Percentiles rank a stretch among this genome's conserved stretches.
Evolutionary conservation across 2,113 vertebrate genomes (phyloP).

Genomic region (Vombatus ursinus): DNA sequence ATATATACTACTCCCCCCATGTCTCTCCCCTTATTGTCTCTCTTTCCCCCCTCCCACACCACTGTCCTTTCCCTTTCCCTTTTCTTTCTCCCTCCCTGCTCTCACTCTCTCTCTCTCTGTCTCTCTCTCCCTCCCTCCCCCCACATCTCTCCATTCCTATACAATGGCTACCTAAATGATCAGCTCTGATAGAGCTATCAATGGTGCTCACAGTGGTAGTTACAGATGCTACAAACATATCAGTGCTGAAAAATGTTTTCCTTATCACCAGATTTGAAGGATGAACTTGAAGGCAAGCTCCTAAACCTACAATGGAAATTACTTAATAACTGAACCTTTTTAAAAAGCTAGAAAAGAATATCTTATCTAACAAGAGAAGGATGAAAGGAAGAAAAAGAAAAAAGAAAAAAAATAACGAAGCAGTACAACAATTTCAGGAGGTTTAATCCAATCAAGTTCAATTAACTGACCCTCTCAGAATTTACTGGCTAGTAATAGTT

Average conservation of each 20-base stretch:
- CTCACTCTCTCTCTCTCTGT: no score
- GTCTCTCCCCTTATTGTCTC: neutral
- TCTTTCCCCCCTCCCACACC: neutral
- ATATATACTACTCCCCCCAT: no score
- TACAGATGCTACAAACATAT: conserved; percentile 16
- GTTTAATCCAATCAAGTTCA: neutral
- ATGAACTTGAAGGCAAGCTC: conserved; percentile 40
- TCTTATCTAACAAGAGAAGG: neutral
- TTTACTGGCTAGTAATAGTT: neutral
- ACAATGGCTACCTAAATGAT: accelerated
- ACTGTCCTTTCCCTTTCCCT: no score
- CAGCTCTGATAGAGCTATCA: neutral
- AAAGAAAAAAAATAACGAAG: neutral
- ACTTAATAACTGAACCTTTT: conserved; percentile 27
- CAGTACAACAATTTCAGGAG: neutral
- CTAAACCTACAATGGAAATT: conserved; percentile 48
- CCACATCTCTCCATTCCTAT: neutral
- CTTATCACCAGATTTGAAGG: conserved; percentile 29
- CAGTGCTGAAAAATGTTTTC: neutral
- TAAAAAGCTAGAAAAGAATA: conserved; percentile 13
- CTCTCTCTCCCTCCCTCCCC: neutral
- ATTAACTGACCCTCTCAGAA: neutral
- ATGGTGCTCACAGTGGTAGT: accelerated
- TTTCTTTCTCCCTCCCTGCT: neutral
- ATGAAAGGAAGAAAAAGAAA: neutral